phyloP scores from a whole-genome alignment of 1,140 invertebrate species.

The silkworm (Bombyx mori) region DNA sequence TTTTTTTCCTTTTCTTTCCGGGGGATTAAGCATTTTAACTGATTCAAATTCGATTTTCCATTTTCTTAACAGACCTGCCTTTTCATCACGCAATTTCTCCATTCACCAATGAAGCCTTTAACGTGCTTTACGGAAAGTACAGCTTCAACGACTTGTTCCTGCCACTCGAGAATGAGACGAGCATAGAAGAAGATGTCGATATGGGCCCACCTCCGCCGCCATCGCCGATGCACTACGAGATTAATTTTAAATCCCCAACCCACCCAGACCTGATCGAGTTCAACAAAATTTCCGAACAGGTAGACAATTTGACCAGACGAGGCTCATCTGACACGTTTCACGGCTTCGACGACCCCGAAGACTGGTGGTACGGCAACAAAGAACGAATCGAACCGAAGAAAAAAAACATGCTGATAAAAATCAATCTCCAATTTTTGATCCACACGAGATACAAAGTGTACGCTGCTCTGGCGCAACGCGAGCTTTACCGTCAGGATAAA shows the following conservation, averaged over 20 bases:
- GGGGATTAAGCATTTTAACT: too few relatives aligned
- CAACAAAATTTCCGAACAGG: constrained; percentile 17
- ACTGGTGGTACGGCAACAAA: constrained; percentile 1
- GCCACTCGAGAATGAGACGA: constrained; percentile 3
- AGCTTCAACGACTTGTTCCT: constrained; percentile 19
- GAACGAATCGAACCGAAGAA: neutral
- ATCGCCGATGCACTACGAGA: neutral
- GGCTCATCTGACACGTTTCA: constrained; percentile 1
- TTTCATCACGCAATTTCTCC: constrained; percentile 3
- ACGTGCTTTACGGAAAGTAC: constrained; percentile 17
- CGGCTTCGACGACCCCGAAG: constrained; percentile 15
- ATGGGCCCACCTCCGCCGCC: neutral
- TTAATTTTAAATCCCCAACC: neutral
- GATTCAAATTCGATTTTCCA: too few relatives aligned
- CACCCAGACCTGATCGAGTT: constrained; percentile 22
- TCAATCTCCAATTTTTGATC: constrained; percentile 18
- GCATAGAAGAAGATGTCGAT: neutral
- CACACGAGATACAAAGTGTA: constrained; percentile 27
- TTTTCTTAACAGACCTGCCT: constrained; percentile 2
- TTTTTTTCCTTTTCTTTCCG: too few relatives aligned
- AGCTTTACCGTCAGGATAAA: constrained; percentile 10
- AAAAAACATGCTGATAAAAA: constrained; percentile 8
- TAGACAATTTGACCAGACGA: constrained; percentile 19
- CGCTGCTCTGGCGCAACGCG: constrained; percentile 17
- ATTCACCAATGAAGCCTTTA: constrained; percentile 8